phyloP scores from a whole-genome alignment of 2,888 invertebrate species.

The Lissocephala sabroskyi region DNA sequence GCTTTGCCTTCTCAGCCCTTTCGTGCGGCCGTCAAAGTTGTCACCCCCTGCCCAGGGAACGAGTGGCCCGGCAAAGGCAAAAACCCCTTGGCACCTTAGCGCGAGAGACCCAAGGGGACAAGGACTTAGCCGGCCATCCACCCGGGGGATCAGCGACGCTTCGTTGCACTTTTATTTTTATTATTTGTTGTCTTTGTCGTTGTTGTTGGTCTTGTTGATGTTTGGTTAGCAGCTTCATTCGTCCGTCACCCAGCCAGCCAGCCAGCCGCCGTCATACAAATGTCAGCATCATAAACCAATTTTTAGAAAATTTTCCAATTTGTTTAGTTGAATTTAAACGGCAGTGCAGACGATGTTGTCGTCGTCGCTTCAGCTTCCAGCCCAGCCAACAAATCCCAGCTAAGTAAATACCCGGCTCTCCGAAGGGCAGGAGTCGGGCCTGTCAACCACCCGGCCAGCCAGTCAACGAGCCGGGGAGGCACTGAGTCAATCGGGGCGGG shows the following conservation, averaged over 20 bases:
- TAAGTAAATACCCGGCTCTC: constrained; percentile 32
- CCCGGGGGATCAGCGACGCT: constrained; percentile 17
- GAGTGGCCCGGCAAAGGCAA: too few relatives aligned
- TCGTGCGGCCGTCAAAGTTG: too few relatives aligned
- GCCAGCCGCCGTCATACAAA: constrained; percentile 27
- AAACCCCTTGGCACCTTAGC: constrained; percentile 35
- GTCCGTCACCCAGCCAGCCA: constrained; percentile 7
- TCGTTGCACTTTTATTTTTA: constrained; percentile 27
- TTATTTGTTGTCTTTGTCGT: background rate
- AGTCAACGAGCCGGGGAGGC: too few relatives aligned
- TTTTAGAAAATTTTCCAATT: constrained; percentile 58
- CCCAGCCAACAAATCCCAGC: constrained; percentile 30
- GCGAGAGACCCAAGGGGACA: too few relatives aligned
- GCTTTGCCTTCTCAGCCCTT: too few relatives aligned
- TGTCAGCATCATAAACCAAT: constrained; percentile 59
- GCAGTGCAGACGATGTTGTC: too few relatives aligned
- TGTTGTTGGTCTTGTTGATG: constrained; percentile 14
- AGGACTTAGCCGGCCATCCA: constrained; percentile 4
- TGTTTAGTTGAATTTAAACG: constrained; percentile 55
- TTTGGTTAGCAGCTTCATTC: constrained; percentile 12
- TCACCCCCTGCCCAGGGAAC: too few relatives aligned
- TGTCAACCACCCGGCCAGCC: background rate
- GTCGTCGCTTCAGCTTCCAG: too few relatives aligned
- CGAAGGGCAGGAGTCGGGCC: background rate
- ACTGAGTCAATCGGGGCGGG: too few relatives aligned